Conservation (phyloP, 2,113 vertebrate genomes). For the Lutjanus erythropterus region DNA sequence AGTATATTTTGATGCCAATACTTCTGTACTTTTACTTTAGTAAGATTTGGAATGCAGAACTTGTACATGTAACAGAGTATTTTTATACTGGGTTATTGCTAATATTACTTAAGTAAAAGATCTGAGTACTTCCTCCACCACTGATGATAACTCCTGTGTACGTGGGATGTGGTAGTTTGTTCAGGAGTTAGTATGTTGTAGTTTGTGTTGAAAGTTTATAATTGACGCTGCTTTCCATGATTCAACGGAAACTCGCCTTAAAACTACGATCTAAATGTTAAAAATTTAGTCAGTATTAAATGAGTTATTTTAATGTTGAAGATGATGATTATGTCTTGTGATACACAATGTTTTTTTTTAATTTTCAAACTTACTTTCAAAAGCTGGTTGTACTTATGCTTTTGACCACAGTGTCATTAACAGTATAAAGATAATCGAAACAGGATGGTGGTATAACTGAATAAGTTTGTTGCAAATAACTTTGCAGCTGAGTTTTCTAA, state of each 20-base stretch:
- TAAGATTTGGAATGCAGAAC: too few relatives aligned
- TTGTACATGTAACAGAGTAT: too few relatives aligned
- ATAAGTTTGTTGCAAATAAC: background rate
- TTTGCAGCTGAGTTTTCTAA: slow-evolving; percentile 7
- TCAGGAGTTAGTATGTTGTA: background rate
- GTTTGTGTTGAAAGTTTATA: background rate
- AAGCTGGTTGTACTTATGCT: background rate
- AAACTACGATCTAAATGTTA: background rate
- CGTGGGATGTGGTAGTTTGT: background rate
- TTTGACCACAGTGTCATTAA: background rate
- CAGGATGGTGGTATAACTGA: background rate
- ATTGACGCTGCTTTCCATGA: background rate
- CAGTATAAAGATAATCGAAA: background rate
- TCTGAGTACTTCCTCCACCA: too few relatives aligned
- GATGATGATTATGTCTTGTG: background rate
- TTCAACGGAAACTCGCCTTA: background rate
- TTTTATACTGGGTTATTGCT: too few relatives aligned
- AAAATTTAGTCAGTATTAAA: background rate
- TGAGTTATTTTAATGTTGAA: background rate
- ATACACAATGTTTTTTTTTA: background rate
- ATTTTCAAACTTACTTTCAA: background rate
- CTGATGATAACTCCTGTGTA: too few relatives aligned
- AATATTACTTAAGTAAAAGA: too few relatives aligned
- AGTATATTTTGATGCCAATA: too few relatives aligned
- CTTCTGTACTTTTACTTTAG: too few relatives aligned